phyloP scores from a whole-genome alignment of 2,113 vertebrate species.

The Ammodytes dubius region DNA sequence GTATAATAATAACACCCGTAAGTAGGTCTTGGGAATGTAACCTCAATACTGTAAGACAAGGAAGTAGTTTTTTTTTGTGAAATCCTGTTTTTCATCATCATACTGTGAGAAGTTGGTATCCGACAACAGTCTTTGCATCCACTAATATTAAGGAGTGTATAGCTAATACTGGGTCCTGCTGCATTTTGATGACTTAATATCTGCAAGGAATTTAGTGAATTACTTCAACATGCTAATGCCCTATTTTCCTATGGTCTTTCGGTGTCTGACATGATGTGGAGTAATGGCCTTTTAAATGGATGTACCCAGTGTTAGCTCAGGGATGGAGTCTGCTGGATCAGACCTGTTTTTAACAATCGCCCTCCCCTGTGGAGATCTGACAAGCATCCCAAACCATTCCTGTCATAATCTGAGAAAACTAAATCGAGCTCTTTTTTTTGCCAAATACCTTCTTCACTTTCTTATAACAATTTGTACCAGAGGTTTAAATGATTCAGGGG shows the following conservation, averaged over 20 bases:
- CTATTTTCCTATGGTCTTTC: conserved; percentile 44
- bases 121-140: not conserved
- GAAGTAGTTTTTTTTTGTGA: not conserved
- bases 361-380: conserved; percentile 32
- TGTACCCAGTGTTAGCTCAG: conserved; percentile 30
- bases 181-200: conserved; percentile 1
- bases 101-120: not conserved
- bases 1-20: not conserved
- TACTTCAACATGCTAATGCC: conserved; percentile 24
- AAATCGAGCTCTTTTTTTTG: conserved; percentile 14
- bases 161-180: not conserved
- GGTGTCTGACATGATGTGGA: conserved; percentile 46
- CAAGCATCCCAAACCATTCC: conserved; percentile 7
- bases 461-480: conserved; percentile 10
- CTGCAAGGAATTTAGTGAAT: conserved; percentile 8
- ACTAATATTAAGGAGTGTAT: not conserved
- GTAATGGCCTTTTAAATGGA: conserved; percentile 49
- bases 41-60: not conserved
- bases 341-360: conserved; percentile 33
- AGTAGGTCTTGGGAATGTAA: not conserved
- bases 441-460: conserved; percentile 2
- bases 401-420: conserved; percentile 30
- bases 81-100: not conserved
- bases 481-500: not conserved
- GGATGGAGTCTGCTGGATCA: conserved; percentile 35